These are phyloP conservation scores for Cryptocephalus primarius DNA, from an alignment of 2,888 invertebrate genomes.

Conservation along the genomic window DNA sequence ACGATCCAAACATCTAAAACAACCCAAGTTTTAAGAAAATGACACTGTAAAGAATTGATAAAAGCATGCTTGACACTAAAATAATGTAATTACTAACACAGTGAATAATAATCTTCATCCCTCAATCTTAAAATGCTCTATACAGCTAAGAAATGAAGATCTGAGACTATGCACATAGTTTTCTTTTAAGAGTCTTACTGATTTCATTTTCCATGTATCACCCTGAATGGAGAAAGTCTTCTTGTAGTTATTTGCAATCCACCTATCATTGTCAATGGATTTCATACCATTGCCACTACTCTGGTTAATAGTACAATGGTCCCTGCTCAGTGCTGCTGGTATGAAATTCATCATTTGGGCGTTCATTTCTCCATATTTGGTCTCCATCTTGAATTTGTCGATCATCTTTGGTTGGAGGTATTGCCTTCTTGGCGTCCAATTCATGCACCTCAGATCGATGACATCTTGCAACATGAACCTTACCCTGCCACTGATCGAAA, in stretches of 20 bases:
- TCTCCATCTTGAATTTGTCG: constrained; percentile 86
- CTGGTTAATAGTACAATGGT: constrained; percentile 41
- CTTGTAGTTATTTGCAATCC: constrained; percentile 18
- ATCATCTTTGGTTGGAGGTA: constrained; percentile 89
- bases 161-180: neutral
- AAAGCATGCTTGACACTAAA: too few species aligned
- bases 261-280: constrained; percentile 30
- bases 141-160: neutral
- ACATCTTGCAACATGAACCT: constrained; percentile 56
- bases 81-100: neutral
- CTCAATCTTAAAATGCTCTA: constrained; percentile 2
- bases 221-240: constrained; percentile 36
- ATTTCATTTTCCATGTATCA: constrained; percentile 40
- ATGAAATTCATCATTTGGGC: constrained; percentile 42
- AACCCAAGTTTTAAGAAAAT: constrained; percentile 39
- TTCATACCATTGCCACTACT: constrained; percentile 23
- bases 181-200: constrained; percentile 30
- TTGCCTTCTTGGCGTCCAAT: constrained; percentile 78
- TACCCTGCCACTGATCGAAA: constrained; percentile 45
- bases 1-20: constrained; percentile 30
- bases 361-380: constrained; percentile 70
- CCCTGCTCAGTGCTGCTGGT: constrained; percentile 44
- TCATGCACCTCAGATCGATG: constrained; percentile 70
- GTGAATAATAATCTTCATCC: neutral
- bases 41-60: too few species aligned